Base-by-base conservation (phyloP, 2,797 vertebrate genomes). In the Spondyliosoma cantharus region DNA sequence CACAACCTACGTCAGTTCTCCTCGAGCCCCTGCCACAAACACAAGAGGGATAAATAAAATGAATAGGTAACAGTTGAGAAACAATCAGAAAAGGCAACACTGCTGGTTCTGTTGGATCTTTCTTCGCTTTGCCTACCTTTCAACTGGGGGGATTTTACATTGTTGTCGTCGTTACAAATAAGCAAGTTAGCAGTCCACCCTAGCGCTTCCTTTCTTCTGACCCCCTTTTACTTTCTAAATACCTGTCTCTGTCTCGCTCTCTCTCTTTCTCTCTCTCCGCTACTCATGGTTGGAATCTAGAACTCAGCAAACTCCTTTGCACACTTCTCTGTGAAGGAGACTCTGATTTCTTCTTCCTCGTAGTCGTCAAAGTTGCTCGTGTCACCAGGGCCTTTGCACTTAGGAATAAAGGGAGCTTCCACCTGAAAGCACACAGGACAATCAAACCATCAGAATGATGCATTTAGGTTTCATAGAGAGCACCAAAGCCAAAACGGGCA, bases 331-430 rank as follows among this genome's bases (percentile, higher is more conserved):
- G 95, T 96, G 94, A 97, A 95, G 90, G 97, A 98, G 86, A 98
- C 95, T 90, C 96, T 86, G 94, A 98, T 97, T 88, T 97, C 97
- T 90, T 98, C 97, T 87, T 98, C 97, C 76, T 98, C 97, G 58
- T 98, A 98, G 93, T 98, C 97, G 3, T 98, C 97, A 45, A 98
- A 98, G 95, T 98, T 98, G 96, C 97, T 98, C 12, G 96, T 97
- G 94, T 98, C 97, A 2, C 97, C 97, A 0, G 97, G 96, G 87
- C 97, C 97, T 96, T 97, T 98, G 93, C 96, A 97, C 94, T 98
- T 98, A 50, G 97, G 97, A 93, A 98, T 97, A 93, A 98, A 98
- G 72, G 97, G 97, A 79, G 97, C 96, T 91, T 98, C 97, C 89
- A 97, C 96, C 96, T 96, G 88, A 48, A 37, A 37, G n/a, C 32